A percentile compares a stretch with the other conserved stretches of the same genome.
phyloP scores from a whole-genome alignment of 2,113 vertebrate genomes.

The Malurus cyaneus region DNA sequence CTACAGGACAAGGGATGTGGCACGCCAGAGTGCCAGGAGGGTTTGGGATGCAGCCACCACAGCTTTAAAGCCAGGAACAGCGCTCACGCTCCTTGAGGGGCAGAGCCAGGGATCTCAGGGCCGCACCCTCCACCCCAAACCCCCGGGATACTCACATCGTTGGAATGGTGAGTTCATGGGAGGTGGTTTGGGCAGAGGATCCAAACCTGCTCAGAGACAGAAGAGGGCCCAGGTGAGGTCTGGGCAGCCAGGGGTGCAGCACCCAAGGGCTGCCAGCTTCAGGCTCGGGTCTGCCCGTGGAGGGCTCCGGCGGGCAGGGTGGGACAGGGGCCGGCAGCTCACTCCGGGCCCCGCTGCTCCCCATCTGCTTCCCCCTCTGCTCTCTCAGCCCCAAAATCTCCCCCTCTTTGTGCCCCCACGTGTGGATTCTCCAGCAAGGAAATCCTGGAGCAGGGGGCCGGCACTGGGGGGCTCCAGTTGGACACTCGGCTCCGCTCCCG shows the following conservation, averaged over 20 bases:
- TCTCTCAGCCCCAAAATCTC: neutral
- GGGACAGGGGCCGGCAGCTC: constrained; percentile 37
- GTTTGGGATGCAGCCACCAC: accelerated
- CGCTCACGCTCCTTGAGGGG: neutral
- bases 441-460: neutral
- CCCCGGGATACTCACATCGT: constrained; percentile 84
- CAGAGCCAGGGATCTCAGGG: neutral
- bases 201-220: constrained; percentile 84
- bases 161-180: constrained; percentile 99
- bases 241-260: neutral
- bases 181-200: constrained; percentile 94
- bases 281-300: constrained; percentile 60
- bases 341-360: neutral
- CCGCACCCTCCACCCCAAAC: neutral
- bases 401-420: neutral
- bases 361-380: neutral
- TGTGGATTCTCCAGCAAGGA: neutral
- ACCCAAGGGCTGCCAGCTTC: constrained; percentile 37
- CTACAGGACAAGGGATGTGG: accelerated
- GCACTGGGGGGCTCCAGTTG: neutral
- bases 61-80: neutral
- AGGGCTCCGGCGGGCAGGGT: constrained; percentile 4
- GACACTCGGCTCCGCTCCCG: neutral
- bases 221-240: neutral
- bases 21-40: accelerated